Conservation (phyloP, 2,113 vertebrate genomes). For the Alligator sinensis region DNA sequence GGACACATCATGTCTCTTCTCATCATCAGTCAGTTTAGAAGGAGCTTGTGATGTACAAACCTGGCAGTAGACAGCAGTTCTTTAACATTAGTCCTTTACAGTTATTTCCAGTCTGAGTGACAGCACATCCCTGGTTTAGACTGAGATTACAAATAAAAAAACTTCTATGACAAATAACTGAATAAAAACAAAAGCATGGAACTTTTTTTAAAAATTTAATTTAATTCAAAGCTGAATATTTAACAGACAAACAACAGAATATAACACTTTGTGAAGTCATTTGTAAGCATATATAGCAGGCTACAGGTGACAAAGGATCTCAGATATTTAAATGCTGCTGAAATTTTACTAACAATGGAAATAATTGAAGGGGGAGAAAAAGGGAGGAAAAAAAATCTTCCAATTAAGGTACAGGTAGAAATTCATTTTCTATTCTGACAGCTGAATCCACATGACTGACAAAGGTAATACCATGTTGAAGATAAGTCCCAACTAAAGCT, state of each 20-base stretch:
- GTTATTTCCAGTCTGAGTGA: not conserved
- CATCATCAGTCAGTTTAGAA: slow-evolving; percentile 2
- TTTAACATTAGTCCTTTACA: not conserved
- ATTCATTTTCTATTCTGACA: not conserved
- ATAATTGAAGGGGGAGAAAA: not conserved
- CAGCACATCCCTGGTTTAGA: accelerated
- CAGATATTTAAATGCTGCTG: not conserved
- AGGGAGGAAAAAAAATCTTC: not conserved
- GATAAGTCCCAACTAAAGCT: not conserved
- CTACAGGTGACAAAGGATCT: not conserved
- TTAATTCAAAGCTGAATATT: not conserved
- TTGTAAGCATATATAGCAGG: not conserved
- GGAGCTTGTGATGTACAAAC: not conserved
- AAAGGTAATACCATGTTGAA: not conserved
- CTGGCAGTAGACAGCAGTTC: not conserved
- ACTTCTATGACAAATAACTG: not conserved
- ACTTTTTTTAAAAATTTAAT: not conserved
- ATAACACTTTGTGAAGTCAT: not conserved
- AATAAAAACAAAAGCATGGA: not conserved
- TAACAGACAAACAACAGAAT: not conserved
- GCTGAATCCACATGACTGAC: not conserved
- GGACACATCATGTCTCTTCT: not conserved
- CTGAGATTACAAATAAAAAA: not conserved
- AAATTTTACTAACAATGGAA: not conserved
- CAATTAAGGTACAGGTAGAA: not conserved